Conservation (phyloP, 2,113 vertebrate species). For the Dissostichus mawsoni region DNA sequence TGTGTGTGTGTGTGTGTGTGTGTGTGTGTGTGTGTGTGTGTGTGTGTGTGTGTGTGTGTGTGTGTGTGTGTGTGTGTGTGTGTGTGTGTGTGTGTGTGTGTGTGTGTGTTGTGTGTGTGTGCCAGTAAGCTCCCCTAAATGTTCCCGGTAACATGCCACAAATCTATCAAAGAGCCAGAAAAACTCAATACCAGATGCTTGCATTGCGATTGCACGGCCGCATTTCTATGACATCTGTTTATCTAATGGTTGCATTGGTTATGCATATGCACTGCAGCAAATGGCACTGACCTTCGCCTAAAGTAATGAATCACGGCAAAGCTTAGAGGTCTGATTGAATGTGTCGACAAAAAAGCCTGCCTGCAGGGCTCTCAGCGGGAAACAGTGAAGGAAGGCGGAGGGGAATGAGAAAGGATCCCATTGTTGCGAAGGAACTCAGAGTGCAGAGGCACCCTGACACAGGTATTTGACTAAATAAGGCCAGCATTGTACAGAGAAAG, state of each 20-base stretch:
- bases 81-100: conserved; percentile 17
- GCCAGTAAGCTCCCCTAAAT: conserved; percentile 43
- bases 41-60: conserved; percentile 17
- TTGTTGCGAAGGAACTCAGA: conserved; percentile 78
- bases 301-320: conserved; percentile 54
- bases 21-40: conserved; percentile 12
- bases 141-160: conserved; percentile 47
- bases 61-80: conserved; percentile 22
- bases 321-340: conserved; percentile 54
- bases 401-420: conserved; percentile 78
- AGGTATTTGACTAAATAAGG: conserved; percentile 85
- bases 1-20: conserved; percentile 7
- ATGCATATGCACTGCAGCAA: conserved; percentile 36
- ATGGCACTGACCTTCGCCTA: conserved; percentile 53
- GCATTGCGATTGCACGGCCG: background rate
- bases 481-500: conserved; percentile 72
- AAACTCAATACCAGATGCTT: background rate
- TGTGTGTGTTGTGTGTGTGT: conserved; percentile 4
- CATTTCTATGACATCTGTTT: conserved; percentile 16
- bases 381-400: conserved; percentile 62
- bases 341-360: conserved; percentile 55
- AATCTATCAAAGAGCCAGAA: conserved; percentile 50
- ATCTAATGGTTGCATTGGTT: conserved; percentile 3
- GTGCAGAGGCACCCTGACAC: conserved; percentile 78
- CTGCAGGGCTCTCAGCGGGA: conserved; percentile 58